A percentile compares a stretch with the other conserved stretches of the same genome.
phyloP scores from a whole-genome alignment of 2,113 vertebrate genomes.

The Alligator sinensis region DNA sequence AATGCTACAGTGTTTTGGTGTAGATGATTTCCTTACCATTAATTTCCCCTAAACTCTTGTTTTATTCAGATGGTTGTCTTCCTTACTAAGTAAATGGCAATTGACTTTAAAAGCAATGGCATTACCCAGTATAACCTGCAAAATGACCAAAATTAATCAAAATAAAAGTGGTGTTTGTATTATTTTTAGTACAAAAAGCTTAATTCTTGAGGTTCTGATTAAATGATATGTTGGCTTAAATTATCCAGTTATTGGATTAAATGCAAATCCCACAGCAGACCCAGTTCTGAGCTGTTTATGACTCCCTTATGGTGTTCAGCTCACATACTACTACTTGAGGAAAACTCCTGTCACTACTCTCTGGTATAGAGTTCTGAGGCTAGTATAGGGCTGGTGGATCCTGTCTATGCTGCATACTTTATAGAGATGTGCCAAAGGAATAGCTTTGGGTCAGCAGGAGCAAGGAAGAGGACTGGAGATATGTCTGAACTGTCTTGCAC shows the following conservation, averaged over 20 bases:
- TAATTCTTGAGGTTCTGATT: background rate
- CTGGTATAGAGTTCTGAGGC: background rate
- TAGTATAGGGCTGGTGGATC: background rate
- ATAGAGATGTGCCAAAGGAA: background rate
- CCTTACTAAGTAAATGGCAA: background rate
- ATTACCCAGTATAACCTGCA: background rate
- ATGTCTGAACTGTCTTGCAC: background rate
- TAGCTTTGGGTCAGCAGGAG: background rate
- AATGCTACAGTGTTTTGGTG: background rate
- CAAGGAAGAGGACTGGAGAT: background rate
- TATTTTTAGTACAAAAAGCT: background rate
- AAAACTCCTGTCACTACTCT: no score
- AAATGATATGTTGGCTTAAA: background rate
- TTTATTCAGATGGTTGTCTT: background rate
- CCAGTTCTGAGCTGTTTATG: background rate
- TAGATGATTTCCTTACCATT: background rate
- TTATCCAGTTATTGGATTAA: background rate
- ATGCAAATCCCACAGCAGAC: background rate
- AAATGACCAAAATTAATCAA: background rate
- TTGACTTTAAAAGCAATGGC: background rate
- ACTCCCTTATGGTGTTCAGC: background rate
- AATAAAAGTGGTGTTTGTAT: background rate
- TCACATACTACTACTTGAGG: no score
- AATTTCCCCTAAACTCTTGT: background rate
- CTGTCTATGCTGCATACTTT: background rate